phyloP scores from a whole-genome alignment of 2,888 invertebrate species.

The Melolontha melolontha region DNA sequence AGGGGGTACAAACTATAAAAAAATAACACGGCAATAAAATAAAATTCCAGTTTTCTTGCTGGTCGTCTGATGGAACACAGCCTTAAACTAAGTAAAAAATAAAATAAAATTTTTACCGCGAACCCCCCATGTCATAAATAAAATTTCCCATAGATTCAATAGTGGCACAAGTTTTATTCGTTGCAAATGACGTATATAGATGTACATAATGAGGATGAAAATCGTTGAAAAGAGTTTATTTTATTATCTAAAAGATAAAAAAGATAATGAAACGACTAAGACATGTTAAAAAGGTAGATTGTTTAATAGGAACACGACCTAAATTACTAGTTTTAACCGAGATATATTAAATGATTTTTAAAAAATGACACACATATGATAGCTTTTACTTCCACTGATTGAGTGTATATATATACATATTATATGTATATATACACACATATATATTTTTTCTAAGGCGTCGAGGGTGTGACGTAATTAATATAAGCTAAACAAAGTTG shows the following conservation, averaged over 20 bases:
- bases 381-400: constrained; percentile 63
- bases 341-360: constrained; percentile 2
- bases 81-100: no score
- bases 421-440: constrained; percentile 45
- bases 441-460: constrained; percentile 40
- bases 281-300: no score
- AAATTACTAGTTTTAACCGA: constrained; percentile 23
- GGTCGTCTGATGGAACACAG: no score
- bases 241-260: constrained; percentile 10
- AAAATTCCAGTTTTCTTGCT: no score
- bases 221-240: constrained; percentile 8
- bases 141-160: not conserved
- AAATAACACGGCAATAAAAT: no score
- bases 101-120: no score
- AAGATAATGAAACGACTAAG: constrained; percentile 30
- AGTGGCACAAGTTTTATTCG: constrained; percentile 15
- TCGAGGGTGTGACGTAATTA: constrained; percentile 29
- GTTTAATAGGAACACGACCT: no score
- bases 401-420: constrained; percentile 49
- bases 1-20: no score
- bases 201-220: constrained; percentile 18
- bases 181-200: constrained; percentile 14
- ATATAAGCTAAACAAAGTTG: constrained; percentile 37
- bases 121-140: no score
- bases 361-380: constrained; percentile 54